Evolutionary conservation across 2,888 invertebrate genomes (phyloP).

Genomic region (Gandaritis pyraliata): DNA sequence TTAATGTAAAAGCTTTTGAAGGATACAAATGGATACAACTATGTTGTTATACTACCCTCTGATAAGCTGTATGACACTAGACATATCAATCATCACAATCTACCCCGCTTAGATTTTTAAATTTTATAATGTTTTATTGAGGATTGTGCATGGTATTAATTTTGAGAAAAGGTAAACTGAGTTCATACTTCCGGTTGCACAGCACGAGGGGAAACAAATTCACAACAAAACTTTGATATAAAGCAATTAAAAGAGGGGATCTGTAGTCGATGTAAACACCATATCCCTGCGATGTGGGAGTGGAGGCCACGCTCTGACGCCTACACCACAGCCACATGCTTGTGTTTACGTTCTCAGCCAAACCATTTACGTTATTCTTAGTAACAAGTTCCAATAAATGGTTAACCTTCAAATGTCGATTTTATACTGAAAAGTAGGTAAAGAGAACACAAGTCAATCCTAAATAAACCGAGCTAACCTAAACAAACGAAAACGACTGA

Average conservation of each 20-base stretch:
- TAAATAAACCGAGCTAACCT: slow-evolving; percentile 23
- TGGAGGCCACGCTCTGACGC: slow-evolving; percentile 63
- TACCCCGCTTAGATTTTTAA: not conserved
- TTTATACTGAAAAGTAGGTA: slow-evolving; percentile 26
- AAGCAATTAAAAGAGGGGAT: slow-evolving; percentile 57
- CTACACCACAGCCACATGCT: slow-evolving; percentile 60
- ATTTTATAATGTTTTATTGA: not conserved
- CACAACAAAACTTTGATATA: slow-evolving; percentile 42
- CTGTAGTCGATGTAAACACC: slow-evolving; percentile 69
- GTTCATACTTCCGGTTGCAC: slow-evolving; percentile 32
- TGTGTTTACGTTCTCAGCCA: slow-evolving; percentile 63
- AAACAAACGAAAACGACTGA: slow-evolving; percentile 19
- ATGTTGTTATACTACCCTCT: not conserved
- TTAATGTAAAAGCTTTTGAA: slow-evolving; percentile 36
- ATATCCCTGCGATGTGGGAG: slow-evolving; percentile 72
- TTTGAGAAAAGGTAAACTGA: slow-evolving; percentile 3
- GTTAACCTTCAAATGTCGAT: slow-evolving; percentile 35
- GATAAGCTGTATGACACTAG: not conserved
- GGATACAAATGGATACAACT: slow-evolving; percentile 29
- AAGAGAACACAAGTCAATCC: slow-evolving; percentile 16
- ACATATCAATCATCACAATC: slow-evolving; percentile 1
- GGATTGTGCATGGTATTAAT: too few relatives aligned
- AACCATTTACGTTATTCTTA: slow-evolving; percentile 57
- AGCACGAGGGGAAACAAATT: slow-evolving; percentile 29
- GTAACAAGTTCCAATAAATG: slow-evolving; percentile 47